Evolutionary conservation across 2,113 vertebrate species (phyloP).

Genomic region (Cervus canadensis): DNA sequence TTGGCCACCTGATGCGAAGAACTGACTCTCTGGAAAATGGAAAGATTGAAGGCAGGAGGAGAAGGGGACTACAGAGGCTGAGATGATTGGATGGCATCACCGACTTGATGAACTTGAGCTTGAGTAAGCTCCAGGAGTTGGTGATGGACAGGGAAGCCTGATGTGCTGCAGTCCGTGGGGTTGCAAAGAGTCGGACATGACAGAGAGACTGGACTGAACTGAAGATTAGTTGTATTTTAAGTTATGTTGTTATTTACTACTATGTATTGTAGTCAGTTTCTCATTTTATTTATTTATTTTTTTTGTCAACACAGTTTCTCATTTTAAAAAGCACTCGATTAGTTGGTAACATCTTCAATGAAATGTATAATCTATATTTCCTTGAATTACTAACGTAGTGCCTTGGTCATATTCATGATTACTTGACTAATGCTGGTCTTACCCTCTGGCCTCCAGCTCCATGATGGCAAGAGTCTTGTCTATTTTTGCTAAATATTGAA

Average conservation of each 20-base stretch:
- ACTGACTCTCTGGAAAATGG: neutral
- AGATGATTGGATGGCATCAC: neutral
- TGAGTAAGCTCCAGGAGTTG: neutral
- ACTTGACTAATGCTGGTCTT: neutral
- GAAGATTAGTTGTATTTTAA: neutral
- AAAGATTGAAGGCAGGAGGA: neutral
- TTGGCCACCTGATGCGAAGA: neutral
- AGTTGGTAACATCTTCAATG: neutral
- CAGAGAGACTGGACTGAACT: neutral
- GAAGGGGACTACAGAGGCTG: neutral
- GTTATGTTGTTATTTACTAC: neutral
- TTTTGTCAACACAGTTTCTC: neutral
- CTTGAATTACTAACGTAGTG: neutral
- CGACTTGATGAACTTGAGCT: neutral
- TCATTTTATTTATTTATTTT: neutral
- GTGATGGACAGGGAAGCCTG: neutral
- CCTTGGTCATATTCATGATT: neutral
- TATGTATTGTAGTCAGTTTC: neutral
- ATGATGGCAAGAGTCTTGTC: neutral
- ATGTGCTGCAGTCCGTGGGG: neutral
- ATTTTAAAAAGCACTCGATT: neutral
- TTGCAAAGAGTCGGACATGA: neutral
- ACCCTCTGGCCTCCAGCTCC: neutral
- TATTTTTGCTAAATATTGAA: neutral
- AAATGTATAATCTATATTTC: neutral